phyloP scores from a whole-genome alignment of 2,797 vertebrate genomes.

The Rhinoraja longicauda region DNA sequence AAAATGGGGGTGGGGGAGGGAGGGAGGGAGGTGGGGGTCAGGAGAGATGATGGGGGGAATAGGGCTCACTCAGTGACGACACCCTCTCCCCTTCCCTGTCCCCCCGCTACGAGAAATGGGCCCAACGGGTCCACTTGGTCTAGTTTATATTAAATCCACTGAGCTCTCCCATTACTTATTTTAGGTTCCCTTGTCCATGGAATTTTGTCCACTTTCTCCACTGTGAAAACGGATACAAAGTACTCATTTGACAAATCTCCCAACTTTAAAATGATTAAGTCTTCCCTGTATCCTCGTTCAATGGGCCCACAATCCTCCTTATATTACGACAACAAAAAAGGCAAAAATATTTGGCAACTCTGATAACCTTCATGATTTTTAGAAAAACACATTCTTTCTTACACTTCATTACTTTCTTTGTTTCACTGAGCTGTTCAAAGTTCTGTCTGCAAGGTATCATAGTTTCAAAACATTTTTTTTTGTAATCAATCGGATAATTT shows the following conservation, averaged over 20 bases:
- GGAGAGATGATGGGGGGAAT: too few relatives aligned
- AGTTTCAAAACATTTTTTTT: background rate
- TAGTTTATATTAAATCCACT: conserved; percentile 24
- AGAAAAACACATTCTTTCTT: background rate
- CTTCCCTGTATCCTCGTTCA: background rate
- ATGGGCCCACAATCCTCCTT: background rate
- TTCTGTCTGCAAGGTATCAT: background rate
- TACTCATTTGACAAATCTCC: conserved; percentile 16
- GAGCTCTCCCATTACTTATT: conserved; percentile 28
- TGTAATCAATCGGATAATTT: background rate
- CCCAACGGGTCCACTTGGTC: too few relatives aligned
- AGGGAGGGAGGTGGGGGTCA: too few relatives aligned
- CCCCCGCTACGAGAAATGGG: too few relatives aligned
- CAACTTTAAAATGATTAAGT: background rate
- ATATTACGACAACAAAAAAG: background rate
- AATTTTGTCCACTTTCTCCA: conserved; percentile 27
- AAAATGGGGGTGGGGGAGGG: too few relatives aligned
- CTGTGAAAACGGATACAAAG: conserved; percentile 29
- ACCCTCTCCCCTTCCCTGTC: too few relatives aligned
- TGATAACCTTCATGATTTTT: background rate
- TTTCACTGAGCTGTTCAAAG: background rate
- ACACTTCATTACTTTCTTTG: background rate
- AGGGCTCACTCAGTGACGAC: too few relatives aligned
- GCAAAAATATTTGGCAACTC: background rate
- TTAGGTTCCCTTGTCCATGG: conserved; percentile 27